Base-by-base conservation (phyloP, 2,797 vertebrate genomes). In the Taeniopygia guttata region DNA sequence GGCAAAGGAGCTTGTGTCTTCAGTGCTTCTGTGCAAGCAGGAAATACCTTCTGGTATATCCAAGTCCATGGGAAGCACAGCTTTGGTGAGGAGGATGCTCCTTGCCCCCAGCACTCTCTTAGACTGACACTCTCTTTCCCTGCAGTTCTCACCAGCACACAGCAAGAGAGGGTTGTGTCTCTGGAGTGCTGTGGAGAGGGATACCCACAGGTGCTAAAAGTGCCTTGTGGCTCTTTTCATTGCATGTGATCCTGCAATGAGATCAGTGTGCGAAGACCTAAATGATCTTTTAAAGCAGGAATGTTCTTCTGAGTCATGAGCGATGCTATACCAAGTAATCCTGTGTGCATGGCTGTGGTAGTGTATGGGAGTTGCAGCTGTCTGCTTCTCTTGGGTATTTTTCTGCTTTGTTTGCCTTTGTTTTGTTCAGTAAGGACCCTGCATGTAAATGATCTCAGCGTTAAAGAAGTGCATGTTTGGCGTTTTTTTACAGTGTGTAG, bases 261-360 rank as follows among this genome's bases (percentile, higher is more conserved):
- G 43, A 27, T 21, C 55, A 29, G 25, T 36, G 34, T 75, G 21
- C 59, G 55, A 76, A 77, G 29, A 43, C 11, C 12, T 59, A 30
- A 76, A n/a, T 76, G 46, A 56, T 69, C 49, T 67, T 79, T 40
- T 42, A 32, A 73, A 69, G 18, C 22, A 69, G 51, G 78, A 79
- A 46, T 69, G 43, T 54, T 62, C 5, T 69, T 74, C 51, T 84
- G 63, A 79, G 38, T 83, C 68, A 45, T 29, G 36, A 26, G 12
- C 0, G 0, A 4, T 58, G 43, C 30, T 14, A 18, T 48, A 58
- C 16, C 5, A 5, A 51, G n/a, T n/a, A 81, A 78, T 46, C 54
- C 46, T 75, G 49, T 36, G 46, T 80, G n/a, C 69, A 22, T 19
- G 81, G 36, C 43, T 30, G 14, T 5, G 7, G 14, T 45, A 27